Evolutionary conservation across 2,797 vertebrate species (phyloP).

Genomic region (Champsocephalus gunnari): DNA sequence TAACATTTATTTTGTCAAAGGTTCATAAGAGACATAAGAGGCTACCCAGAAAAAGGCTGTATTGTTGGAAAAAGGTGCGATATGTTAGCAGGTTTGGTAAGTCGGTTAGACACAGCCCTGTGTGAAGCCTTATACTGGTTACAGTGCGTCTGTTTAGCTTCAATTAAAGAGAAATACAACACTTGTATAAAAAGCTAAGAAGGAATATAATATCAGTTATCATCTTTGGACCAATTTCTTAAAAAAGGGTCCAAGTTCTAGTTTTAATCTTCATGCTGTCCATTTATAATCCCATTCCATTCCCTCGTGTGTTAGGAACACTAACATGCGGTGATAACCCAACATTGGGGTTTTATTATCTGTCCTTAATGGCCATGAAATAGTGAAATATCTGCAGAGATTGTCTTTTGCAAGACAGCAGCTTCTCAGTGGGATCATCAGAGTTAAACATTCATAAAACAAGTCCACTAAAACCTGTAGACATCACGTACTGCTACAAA

Average conservation of each 20-base stretch:
- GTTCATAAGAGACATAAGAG: conserved; percentile 29
- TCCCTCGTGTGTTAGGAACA: neutral
- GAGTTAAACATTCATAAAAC: conserved; percentile 22
- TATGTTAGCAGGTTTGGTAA: conserved; percentile 62
- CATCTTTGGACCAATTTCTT: neutral
- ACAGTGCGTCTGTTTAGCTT: conserved; percentile 25
- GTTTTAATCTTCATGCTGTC: conserved; percentile 10
- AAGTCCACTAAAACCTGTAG: conserved; percentile 5
- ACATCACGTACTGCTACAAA: conserved; percentile 1
- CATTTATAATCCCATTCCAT: neutral
- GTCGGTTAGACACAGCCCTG: conserved; percentile 64
- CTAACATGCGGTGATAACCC: conserved; percentile 7
- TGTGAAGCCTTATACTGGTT: conserved; percentile 48
- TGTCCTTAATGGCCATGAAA: conserved; percentile 41
- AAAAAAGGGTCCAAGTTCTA: neutral
- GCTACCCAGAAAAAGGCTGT: conserved; percentile 59
- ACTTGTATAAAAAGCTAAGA: conserved; percentile 24
- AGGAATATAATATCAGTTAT: conserved; percentile 2
- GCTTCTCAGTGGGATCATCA: conserved; percentile 43
- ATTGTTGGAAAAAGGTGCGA: conserved; percentile 64
- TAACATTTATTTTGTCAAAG: conserved; percentile 67
- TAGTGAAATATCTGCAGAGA: conserved; percentile 48
- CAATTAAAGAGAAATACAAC: conserved; percentile 38
- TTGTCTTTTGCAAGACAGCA: conserved; percentile 64
- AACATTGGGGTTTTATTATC: neutral